These are phyloP conservation scores for Brachionus angularis DNA, from an alignment of 1,140 invertebrate species.

Conservation along the genomic window DNA sequence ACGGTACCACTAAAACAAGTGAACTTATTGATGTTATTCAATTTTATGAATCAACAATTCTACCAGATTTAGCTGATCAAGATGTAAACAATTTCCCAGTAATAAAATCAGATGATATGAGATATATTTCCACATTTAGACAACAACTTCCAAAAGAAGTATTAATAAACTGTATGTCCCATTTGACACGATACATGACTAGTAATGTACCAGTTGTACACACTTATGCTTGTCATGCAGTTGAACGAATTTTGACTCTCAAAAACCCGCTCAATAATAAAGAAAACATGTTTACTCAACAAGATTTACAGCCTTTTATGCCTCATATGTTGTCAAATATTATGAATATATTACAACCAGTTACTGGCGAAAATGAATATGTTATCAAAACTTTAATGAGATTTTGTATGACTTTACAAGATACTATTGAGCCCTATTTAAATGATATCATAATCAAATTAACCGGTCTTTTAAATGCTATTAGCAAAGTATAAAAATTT, in stretches of 20 bases:
- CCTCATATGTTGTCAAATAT: conserved; percentile 30
- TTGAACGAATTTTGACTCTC: conserved; percentile 81
- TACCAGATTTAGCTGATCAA: conserved; percentile 71
- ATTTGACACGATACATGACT: conserved; percentile 70
- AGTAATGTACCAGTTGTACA: conserved; percentile 78
- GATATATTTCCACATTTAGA: conserved; percentile 91
- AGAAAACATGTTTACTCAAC: conserved; percentile 48
- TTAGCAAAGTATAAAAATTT: conserved; percentile 66
- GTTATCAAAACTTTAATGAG: conserved; percentile 86
- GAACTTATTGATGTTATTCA: conserved; percentile 79
- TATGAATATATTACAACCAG: conserved; percentile 27
- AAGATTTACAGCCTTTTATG: conserved; percentile 39
- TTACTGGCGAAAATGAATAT: conserved; percentile 79
- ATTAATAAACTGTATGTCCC: conserved; percentile 67
- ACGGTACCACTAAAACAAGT: conserved; percentile 84
- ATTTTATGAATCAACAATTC: conserved; percentile 77
- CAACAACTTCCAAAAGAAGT: conserved; percentile 76
- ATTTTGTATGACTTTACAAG: conserved; percentile 74
- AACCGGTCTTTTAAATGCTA: conserved; percentile 73
- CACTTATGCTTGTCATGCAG: conserved; percentile 82
- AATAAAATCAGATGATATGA: conserved; percentile 88
- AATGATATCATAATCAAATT: conserved; percentile 74
- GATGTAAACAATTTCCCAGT: conserved; percentile 80
- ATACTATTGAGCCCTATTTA: conserved; percentile 73
- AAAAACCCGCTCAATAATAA: conserved; percentile 58